These are phyloP conservation scores for Euglossa dilemma DNA, from an alignment of 1,140 invertebrate species.

Conservation along the genomic window DNA sequence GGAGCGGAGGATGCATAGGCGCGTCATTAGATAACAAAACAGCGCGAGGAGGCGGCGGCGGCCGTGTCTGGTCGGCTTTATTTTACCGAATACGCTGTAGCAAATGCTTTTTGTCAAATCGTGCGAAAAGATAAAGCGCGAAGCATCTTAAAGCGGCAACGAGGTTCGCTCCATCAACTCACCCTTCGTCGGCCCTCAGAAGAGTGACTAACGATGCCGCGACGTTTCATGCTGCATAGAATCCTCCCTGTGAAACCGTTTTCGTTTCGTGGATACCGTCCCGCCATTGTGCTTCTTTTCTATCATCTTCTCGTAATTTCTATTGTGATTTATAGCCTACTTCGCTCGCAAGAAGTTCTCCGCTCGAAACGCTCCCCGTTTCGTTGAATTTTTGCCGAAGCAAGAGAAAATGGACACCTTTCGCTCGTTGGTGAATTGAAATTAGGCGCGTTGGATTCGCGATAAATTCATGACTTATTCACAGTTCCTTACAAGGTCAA, in stretches of 20 bases:
- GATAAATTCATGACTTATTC: too few species aligned
- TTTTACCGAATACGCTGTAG: slow-evolving; percentile 46
- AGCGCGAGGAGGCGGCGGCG: not conserved
- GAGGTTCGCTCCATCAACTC: slow-evolving; percentile 51
- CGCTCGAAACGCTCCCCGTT: too few species aligned
- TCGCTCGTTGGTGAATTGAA: too few species aligned
- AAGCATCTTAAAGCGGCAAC: slow-evolving; percentile 57
- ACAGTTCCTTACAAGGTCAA: too few species aligned
- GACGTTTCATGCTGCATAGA: slow-evolving; percentile 24
- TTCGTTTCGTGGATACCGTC: not conserved
- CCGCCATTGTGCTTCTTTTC: not conserved
- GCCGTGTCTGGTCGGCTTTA: slow-evolving; percentile 55
- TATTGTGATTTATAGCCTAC: not conserved
- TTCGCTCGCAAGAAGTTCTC: not conserved
- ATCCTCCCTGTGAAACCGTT: slow-evolving; percentile 11
- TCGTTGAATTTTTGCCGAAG: too few species aligned
- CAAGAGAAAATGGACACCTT: too few species aligned
- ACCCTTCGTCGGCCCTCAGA: slow-evolving; percentile 25
- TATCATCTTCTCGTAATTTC: slow-evolving; percentile 1
- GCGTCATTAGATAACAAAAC: slow-evolving; percentile 43
- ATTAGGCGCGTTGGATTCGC: too few species aligned
- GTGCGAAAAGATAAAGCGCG: slow-evolving; percentile 72
- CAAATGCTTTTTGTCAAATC: slow-evolving; percentile 70
- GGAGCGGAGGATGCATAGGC: not conserved
- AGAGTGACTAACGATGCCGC: slow-evolving; percentile 48